Evolutionary conservation across 2,113 vertebrate genomes (phyloP), one percentile per base, ranked within the genome.

Genomic region (Epinephelus fuscoguttatus): DNA sequence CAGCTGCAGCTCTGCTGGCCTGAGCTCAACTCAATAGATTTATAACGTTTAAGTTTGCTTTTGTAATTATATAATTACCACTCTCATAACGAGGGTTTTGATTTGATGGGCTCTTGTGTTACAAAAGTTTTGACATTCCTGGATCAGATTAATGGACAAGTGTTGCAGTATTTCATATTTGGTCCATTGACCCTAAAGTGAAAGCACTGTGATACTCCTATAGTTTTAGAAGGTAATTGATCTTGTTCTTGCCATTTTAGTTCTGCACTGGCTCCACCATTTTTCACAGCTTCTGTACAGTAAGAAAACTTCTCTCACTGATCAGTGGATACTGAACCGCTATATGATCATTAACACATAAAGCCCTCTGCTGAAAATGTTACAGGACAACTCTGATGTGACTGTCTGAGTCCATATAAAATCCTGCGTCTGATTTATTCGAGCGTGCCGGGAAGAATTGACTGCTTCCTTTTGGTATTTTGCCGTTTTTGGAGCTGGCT

Each of bases 401-500:
- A 68, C 49, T 5, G 3, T 70, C 33, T 73, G 12, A 63, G 63
- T 40, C 25, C 1, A 11, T 7, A 40, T 59, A 75, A 23, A 53
- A 49, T 0, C 1, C 6, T 19, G 23, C 59, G 33, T 67, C 14
- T 76, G 30, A 42, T 67, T 19, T 17, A 61, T 79, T 57, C 25
- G 25, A 18, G 21, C 49, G 50, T 8, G 55, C 42, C 61, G 75
- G 25, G 78, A 75, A 60, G 56, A 56, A 72, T 37, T 77, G 50
- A 27, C 55, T 52, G 45, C 3, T 5, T 70, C 12, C 9, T 55
- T 76, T 73, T 42, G 69, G 60, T 86, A 17, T 85, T 83, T 78
- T 84, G 50, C 56, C 60, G 47, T 60, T 63, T 88, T 88, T 70
- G 73, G 79, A 81, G 84, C 37, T 55, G 67, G 63, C 71, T 72